Base-by-base conservation (phyloP, 1,140 invertebrate species). In the Cotesia typhae region DNA sequence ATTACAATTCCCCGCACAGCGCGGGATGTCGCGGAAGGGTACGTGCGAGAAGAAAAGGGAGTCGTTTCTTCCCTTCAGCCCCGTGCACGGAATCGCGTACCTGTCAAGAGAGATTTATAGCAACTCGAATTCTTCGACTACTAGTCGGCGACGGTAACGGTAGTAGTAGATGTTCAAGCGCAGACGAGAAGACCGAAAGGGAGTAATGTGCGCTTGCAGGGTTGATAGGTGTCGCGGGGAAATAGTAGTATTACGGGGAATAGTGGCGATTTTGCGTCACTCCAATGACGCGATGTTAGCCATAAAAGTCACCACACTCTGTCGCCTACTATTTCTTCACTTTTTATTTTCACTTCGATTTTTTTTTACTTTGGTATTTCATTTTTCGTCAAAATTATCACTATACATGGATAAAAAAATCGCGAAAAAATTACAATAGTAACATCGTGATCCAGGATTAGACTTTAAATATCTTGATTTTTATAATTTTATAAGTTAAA, bases 71-170 rank as follows among this genome's bases (percentile, higher is more conserved):
- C 72, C 70, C 59, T 63, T 70, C 47, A 66, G 52, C 67, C 57
- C 41, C 61, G 64, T 55, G 61, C 72, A 78, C 79, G 81, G 82
- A 82, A 85, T 84, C 83, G 82, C 84, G 78, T 63, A 63, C 79
- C 79, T 80, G 83, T 87, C 85, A 87, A 82, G 84, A 79, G 79
- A 86, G 85, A 87, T 87, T 87, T 87, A 87, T 86, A 84, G 83
- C 79, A 87, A 87, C 85, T 87, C 85, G 85, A 87, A 87, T 83
- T 83, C 80, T 81, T 81, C 83, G 82, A 86, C 84, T 87, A 82
- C 82, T 85, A 85, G 83, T 83, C 83, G 84, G 79, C 77, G 75
- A 78, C 79, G 72, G 66, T 71, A 68, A 71, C 63, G 70, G 71
- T 70, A 64, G 73, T 72, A 78, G 72, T 66, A 71, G 76, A 77